Conservation (phyloP, 2,797 vertebrate species). For the Gymnothorax javanicus region DNA sequence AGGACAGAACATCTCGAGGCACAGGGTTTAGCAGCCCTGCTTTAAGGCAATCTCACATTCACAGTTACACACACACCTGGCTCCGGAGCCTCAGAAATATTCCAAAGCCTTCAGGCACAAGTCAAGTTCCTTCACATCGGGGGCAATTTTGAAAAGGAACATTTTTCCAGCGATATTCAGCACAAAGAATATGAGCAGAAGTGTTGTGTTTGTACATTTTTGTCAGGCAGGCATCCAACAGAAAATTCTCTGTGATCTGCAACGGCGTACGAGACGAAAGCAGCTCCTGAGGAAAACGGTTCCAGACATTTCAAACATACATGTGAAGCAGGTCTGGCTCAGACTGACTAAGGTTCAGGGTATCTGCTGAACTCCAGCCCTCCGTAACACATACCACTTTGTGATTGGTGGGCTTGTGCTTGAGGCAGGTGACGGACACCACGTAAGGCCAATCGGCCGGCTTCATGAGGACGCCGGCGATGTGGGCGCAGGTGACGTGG, state of each 20-base stretch:
- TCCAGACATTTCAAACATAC: neutral
- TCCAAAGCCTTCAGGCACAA: neutral
- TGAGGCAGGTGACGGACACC: slow-evolving; percentile 93
- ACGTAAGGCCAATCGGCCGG: slow-evolving; percentile 96
- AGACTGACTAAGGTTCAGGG: neutral
- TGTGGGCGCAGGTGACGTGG: slow-evolving; percentile 93
- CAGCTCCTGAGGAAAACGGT: neutral
- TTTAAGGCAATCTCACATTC: neutral
- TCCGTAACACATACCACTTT: slow-evolving; percentile 60
- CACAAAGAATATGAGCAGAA: neutral
- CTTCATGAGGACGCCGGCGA: slow-evolving; percentile 87
- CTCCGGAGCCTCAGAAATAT: neutral
- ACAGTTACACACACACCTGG: neutral
- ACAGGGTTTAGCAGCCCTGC: neutral
- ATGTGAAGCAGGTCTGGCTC: neutral
- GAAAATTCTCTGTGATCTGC: neutral
- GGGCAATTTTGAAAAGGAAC: neutral
- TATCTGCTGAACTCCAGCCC: neutral
- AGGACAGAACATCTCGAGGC: too few species aligned
- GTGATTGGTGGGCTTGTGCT: slow-evolving; percentile 72
- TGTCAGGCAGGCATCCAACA: too few species aligned
- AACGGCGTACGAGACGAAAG: neutral
- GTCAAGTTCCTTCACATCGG: neutral
- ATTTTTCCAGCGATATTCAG: neutral
- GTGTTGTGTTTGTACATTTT: neutral